Conservation (phyloP, 2,113 vertebrate species). For the Ammodramus savannarum region DNA sequence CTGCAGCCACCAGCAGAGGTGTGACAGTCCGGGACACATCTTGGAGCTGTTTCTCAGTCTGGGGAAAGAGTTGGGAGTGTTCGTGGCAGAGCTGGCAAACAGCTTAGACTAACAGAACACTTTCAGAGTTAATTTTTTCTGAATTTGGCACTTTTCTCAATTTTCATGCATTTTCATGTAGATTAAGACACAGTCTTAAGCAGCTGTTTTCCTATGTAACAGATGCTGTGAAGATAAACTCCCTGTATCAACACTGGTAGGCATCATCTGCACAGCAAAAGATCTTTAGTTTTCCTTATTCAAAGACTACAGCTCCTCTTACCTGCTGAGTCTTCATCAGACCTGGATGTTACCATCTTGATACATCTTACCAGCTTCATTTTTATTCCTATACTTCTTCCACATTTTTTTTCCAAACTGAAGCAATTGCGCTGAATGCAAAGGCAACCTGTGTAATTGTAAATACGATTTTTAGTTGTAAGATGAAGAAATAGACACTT, state of each 20-base stretch:
- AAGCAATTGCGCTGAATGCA: background rate
- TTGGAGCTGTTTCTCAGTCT: background rate
- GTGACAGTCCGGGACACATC: background rate
- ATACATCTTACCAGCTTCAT: background rate
- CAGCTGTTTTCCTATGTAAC: background rate
- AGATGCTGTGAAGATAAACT: background rate
- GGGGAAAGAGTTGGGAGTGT: background rate
- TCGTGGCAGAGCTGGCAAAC: background rate
- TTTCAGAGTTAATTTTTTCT: background rate
- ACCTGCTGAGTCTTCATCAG: background rate
- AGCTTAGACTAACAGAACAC: background rate
- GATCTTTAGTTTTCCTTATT: background rate
- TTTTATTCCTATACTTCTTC: background rate
- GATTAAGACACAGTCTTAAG: background rate
- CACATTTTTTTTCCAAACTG: background rate
- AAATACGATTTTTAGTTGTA: background rate
- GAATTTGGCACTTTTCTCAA: background rate
- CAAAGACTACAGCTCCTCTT: background rate
- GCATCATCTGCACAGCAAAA: background rate
- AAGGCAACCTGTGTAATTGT: background rate
- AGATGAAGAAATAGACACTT: background rate
- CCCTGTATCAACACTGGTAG: background rate
- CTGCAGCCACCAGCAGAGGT: accelerated
- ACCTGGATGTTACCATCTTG: background rate
- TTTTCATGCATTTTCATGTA: background rate